Conservation (phyloP, 2,113 vertebrate genomes). For the Pholis gunnellus region DNA sequence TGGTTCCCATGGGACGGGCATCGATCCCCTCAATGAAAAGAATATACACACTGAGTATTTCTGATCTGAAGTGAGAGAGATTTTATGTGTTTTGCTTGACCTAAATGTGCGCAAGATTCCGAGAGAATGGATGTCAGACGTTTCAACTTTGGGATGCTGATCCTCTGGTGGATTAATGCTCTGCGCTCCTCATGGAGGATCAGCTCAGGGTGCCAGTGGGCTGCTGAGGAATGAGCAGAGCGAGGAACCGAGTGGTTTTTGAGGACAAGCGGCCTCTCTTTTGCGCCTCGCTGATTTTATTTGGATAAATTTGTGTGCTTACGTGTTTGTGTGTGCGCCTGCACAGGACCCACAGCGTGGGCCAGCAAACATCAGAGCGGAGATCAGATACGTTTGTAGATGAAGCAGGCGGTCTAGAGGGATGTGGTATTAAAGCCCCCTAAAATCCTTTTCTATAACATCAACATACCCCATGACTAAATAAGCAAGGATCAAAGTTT, state of each 20-base stretch:
- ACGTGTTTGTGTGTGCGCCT: not conserved
- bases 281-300: constrained; percentile 14
- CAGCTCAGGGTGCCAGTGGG: constrained; percentile 15
- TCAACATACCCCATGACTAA: not conserved
- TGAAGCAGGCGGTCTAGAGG: constrained; percentile 7
- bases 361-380: not conserved
- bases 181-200: constrained; percentile 7
- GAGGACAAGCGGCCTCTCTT: constrained; percentile 17
- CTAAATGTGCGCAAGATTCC: constrained; percentile 24
- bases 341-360: not conserved
- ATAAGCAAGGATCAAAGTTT: not conserved
- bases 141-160: constrained; percentile 30
- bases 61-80: not conserved
- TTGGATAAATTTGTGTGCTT: constrained; percentile 40
- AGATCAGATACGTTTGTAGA: constrained; percentile 27
- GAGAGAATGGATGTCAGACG: constrained; percentile 22
- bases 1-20: constrained; percentile 46
- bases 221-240: constrained; percentile 43
- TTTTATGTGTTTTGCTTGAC: constrained; percentile 11
- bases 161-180: constrained; percentile 48
- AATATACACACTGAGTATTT: not conserved
- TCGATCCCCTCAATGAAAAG: constrained; percentile 21
- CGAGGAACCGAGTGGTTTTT: constrained; percentile 52
- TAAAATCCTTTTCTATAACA: not conserved
- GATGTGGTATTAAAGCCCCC: not conserved